A percentile compares a stretch with the other conserved stretches of the same genome.
phyloP scores from a whole-genome alignment of 1,140 invertebrate genomes.

The Eurosta solidaginis region DNA sequence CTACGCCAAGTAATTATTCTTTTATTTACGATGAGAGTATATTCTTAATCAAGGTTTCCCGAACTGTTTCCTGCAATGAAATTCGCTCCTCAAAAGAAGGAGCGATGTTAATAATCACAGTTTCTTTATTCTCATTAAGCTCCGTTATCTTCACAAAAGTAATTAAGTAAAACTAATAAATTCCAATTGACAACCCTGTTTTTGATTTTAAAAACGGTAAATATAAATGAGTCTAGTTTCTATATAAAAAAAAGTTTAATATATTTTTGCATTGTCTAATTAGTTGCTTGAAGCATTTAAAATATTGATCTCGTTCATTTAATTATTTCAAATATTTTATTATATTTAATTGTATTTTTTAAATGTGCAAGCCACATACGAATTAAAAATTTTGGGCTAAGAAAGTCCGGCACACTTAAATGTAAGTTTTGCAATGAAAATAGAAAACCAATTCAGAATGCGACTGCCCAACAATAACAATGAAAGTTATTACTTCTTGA shows the following conservation, averaged over 20 bases:
- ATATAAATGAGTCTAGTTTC: neutral
- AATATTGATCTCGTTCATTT: constrained; percentile 20
- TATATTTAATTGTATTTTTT: neutral
- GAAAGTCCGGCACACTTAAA: neutral
- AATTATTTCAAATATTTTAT: neutral
- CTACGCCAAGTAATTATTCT: too few species aligned
- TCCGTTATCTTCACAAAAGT: too few species aligned
- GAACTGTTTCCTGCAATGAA: too few species aligned
- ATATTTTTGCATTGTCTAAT: neutral
- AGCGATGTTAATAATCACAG: too few species aligned
- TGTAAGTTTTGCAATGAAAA: neutral
- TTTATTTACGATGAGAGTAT: too few species aligned
- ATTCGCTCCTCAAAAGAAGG: too few species aligned
- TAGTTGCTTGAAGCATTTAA: neutral
- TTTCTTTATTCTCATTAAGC: too few species aligned
- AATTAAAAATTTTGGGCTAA: too few species aligned
- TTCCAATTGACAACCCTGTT: neutral
- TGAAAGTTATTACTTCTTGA: constrained; percentile 37
- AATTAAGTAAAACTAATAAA: neutral
- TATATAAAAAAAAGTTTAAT: neutral
- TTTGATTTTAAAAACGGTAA: neutral
- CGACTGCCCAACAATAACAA: constrained; percentile 38
- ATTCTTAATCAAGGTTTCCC: too few species aligned
- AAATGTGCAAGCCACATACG: constrained; percentile 27
- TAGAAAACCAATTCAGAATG: neutral